Conservation (phyloP, 2,797 vertebrate genomes). For the Allobates femoralis region DNA sequence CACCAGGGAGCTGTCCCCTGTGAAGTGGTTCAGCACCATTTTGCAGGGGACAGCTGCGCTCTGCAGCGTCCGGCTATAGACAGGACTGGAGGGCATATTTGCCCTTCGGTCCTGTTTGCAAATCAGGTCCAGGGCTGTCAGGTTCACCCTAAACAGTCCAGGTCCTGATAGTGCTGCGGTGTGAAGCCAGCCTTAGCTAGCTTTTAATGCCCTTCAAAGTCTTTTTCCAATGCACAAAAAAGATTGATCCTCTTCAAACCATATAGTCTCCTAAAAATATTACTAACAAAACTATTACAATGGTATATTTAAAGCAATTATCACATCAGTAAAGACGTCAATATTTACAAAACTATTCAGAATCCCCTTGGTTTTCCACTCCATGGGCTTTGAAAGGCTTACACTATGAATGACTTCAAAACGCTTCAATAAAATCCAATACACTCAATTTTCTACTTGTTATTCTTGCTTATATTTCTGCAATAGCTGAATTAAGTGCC, state of each 20-base stretch:
- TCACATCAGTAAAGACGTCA: neutral
- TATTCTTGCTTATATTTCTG: slow-evolving; percentile 4
- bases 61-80: too few relatives aligned
- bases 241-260: neutral
- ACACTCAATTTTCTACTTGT: slow-evolving; percentile 23
- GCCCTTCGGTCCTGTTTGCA: too few relatives aligned
- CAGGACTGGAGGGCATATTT: too few relatives aligned
- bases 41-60: too few relatives aligned
- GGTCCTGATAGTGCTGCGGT: too few relatives aligned
- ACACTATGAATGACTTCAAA: neutral
- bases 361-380: too few relatives aligned
- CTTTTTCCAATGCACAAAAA: neutral
- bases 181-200: too few relatives aligned
- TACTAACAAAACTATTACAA: neutral
- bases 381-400: neutral
- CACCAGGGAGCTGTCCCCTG: too few relatives aligned
- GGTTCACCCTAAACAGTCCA: too few relatives aligned
- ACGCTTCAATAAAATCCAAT: slow-evolving; percentile 1
- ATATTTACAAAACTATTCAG: neutral
- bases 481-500: slow-evolving; percentile 3
- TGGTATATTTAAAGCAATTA: neutral
- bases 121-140: too few relatives aligned
- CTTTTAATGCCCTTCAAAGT: neutral
- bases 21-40: too few relatives aligned
- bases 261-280: neutral